Conservation (phyloP, 2,113 vertebrate species). For the Acinonyx jubatus region DNA sequence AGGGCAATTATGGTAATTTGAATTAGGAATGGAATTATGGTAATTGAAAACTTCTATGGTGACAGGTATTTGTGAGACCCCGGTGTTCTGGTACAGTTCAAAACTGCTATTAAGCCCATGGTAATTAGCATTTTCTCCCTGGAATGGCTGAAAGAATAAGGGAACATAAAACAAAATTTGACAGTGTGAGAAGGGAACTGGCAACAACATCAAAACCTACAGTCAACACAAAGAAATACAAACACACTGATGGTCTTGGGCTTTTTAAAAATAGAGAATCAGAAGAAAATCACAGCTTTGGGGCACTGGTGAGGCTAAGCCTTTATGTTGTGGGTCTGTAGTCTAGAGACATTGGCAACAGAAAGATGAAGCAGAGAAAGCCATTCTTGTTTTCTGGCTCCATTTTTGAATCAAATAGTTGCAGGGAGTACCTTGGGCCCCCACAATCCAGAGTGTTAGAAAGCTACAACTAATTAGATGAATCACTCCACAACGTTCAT, state of each 20-base stretch:
- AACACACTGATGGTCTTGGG: constrained; percentile 46
- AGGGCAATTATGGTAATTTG: constrained; percentile 83
- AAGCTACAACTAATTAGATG: not conserved
- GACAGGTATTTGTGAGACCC: constrained; percentile 82
- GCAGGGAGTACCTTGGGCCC: not conserved
- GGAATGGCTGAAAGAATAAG: constrained; percentile 77
- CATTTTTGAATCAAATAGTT: constrained; percentile 17
- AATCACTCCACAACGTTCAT: not conserved
- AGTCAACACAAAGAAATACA: constrained; percentile 78
- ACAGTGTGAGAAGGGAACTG: constrained; percentile 71
- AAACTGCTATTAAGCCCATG: constrained; percentile 78
- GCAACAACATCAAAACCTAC: constrained; percentile 74
- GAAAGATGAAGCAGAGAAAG: constrained; percentile 11
- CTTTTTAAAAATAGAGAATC: constrained; percentile 69
- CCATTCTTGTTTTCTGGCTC: constrained; percentile 50
- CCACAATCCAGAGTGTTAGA: not conserved
- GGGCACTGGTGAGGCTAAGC: constrained; percentile 22
- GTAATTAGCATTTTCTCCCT: constrained; percentile 80
- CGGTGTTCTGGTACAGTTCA: constrained; percentile 77
- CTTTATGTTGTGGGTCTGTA: not conserved
- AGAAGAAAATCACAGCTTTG: constrained; percentile 63
- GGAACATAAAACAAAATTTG: constrained; percentile 80
- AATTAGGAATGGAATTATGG: constrained; percentile 83
- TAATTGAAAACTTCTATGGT: constrained; percentile 83
- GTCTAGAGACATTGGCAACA: not conserved